Evolutionary conservation across 2,113 vertebrate genomes (phyloP).

Genomic region (Onychostoma macrolepis): DNA sequence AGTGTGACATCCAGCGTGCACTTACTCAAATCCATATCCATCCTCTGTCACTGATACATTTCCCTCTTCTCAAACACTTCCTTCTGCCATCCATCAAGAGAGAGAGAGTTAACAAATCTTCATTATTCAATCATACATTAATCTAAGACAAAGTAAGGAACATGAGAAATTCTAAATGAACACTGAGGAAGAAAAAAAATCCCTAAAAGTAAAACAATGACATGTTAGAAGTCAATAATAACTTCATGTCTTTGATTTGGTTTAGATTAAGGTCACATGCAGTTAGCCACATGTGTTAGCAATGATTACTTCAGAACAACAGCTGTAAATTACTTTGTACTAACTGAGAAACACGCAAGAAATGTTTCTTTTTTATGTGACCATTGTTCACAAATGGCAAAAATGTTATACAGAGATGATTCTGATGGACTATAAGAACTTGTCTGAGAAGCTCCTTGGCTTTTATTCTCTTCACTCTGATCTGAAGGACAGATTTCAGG

Average conservation of each 20-base stretch:
- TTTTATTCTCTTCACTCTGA: not conserved
- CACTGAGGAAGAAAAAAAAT: not conserved
- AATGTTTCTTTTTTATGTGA: conserved; percentile 3
- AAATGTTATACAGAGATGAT: not conserved
- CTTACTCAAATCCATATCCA: not conserved
- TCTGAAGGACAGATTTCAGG: not conserved
- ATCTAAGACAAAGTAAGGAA: not conserved
- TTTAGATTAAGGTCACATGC: not conserved
- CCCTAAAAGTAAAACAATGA: not conserved
- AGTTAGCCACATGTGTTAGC: not conserved
- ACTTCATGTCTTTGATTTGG: not conserved
- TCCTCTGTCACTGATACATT: not conserved
- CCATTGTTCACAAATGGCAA: not conserved
- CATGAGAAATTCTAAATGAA: not conserved
- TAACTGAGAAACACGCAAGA: not conserved
- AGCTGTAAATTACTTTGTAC: not conserved
- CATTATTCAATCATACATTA: not conserved
- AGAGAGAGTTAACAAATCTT: not conserved
- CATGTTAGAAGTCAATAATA: not conserved
- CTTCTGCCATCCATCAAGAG: not conserved
- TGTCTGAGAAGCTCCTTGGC: not conserved
- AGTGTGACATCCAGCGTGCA: not conserved
- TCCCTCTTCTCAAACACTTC: conserved; percentile 22
- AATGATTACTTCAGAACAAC: not conserved
- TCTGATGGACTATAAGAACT: not conserved